Conservation (phyloP, 1,140 invertebrate species). For the Pseudomyrmex concolor region DNA sequence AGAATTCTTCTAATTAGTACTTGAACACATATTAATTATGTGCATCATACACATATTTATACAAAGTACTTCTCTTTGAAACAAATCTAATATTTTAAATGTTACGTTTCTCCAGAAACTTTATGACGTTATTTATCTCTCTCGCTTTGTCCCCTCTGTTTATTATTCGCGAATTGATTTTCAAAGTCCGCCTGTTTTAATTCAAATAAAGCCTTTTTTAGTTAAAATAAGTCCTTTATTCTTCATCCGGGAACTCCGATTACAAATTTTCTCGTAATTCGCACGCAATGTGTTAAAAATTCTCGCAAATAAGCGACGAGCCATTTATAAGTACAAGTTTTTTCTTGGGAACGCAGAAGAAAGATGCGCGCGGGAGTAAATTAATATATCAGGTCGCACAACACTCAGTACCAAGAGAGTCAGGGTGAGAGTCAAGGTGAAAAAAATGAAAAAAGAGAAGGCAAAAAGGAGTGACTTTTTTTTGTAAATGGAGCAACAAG, state of each 20-base stretch:
- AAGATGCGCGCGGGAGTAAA: slow-evolving; percentile 18
- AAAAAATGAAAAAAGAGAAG: background rate
- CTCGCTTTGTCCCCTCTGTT: no score
- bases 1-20: background rate
- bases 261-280: background rate
- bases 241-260: background rate
- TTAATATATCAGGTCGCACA: slow-evolving; percentile 32
- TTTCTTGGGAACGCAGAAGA: background rate
- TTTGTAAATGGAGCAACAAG: slow-evolving; percentile 76
- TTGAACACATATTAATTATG: background rate
- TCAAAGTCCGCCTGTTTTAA: no score
- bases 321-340: slow-evolving; percentile 8
- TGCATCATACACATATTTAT: background rate
- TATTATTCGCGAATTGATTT: no score
- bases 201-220: no score
- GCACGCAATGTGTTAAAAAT: background rate
- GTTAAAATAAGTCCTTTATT: background rate
- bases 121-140: no score
- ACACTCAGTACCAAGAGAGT: background rate
- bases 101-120: no score
- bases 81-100: no score
- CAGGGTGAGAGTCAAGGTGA: background rate
- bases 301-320: background rate
- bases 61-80: no score
- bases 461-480: slow-evolving; percentile 22